Evolutionary conservation across 2,888 invertebrate genomes (phyloP), one percentile per base, ranked within the genome.

Genomic region (Salpingus planirostris): DNA sequence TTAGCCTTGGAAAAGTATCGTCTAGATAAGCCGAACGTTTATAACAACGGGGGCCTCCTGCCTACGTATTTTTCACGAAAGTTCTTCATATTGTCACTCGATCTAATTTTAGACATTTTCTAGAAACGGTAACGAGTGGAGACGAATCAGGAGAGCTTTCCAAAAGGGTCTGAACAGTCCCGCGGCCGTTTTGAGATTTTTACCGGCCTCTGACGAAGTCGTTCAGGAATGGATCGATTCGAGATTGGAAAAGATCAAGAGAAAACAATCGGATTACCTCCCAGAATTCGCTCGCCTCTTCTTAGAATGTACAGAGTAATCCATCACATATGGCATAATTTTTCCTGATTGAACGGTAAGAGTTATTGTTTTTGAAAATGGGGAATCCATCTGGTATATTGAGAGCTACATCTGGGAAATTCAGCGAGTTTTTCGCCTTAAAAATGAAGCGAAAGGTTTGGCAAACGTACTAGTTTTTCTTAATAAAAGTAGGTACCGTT

Each of bases 81-180:
- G 18, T 18, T 18, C 18, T 18, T 8, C 18, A 18, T 6, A 18
- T 8, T 28, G 14, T 28, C 8, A 15, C 12, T 28, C 2, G 14
- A 15, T 15, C 15, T 11, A 28, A 13, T 30, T 34, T 12, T 31
- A n/a, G n/a, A n/a, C n/a, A 33, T 31, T 40, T 63, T 69, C 33
- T 47, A 89, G 88, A 22, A 91, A 91, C 60, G 91, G 90, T 0
- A 59, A 69, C 2, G 81, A 85, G 32, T 91, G 91, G 92, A 80
- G 80, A 74, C 70, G 75, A 40, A 62, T 90, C 2, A 71, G 91
- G 11, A 80, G 78, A 45, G 74, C 78, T 35, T 79, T 89, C 47
- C 91, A 91, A 64, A 84, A 81, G 55, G 79, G 80, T 26, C 62
- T 90, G 11, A 82, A 85, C 40, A 76, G 80, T 38, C 80, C 84